Conservation (phyloP, 2,113 vertebrate species). For the Rhabdomys dilectus region DNA sequence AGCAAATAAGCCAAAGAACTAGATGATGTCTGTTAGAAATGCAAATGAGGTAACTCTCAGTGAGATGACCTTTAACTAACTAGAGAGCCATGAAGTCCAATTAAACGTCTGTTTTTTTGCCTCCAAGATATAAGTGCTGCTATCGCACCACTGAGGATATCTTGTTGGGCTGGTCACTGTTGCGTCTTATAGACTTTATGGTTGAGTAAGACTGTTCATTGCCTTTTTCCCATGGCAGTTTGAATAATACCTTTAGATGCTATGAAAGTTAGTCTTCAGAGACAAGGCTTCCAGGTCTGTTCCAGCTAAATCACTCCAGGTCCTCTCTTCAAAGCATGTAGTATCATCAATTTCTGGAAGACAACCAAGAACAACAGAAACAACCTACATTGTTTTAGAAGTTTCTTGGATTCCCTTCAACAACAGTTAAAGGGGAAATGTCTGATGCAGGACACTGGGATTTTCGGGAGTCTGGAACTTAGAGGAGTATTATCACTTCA, state of each 20-base stretch:
- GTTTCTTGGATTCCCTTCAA: background rate
- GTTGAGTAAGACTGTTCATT: background rate
- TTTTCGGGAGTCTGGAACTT: background rate
- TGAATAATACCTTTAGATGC: background rate
- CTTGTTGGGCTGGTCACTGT: background rate
- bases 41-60: background rate
- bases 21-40: background rate
- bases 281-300: background rate
- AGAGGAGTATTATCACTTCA: background rate
- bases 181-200: background rate
- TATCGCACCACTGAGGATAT: background rate
- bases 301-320: background rate
- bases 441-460: background rate
- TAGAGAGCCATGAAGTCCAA: background rate
- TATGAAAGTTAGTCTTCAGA: background rate
- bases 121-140: background rate
- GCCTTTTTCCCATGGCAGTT: background rate
- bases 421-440: background rate
- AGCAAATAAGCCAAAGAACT: background rate
- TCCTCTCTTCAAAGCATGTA: background rate
- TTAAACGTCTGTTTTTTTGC: background rate
- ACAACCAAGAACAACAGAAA: background rate
- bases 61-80: background rate
- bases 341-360: background rate
- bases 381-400: background rate